Percentiles rank a stretch among this genome's conserved stretches.
Evolutionary conservation across 2,797 vertebrate genomes (phyloP).

Genomic region (Amblyraja radiata): DNA sequence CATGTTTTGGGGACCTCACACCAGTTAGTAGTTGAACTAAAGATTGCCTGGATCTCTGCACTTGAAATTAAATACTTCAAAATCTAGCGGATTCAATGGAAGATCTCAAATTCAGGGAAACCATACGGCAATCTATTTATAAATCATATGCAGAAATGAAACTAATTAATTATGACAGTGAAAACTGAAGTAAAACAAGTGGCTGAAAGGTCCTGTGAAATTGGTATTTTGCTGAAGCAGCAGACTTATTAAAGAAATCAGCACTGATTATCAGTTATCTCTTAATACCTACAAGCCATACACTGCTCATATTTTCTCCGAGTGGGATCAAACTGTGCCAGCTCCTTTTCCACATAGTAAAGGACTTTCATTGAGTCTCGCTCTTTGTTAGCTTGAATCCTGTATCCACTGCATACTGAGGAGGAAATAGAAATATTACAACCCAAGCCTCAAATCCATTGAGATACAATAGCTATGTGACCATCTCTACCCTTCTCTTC

Average conservation of each 20-base stretch:
- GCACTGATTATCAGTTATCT: neutral
- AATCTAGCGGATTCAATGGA: neutral
- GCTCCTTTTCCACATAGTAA: constrained; percentile 84
- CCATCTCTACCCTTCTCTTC: no score
- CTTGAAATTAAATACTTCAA: neutral
- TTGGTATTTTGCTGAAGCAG: neutral
- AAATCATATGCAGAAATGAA: neutral
- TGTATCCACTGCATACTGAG: constrained; percentile 79
- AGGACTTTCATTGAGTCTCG: constrained; percentile 85
- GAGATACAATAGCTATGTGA: neutral
- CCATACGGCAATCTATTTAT: constrained; percentile 49
- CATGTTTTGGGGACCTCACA: neutral
- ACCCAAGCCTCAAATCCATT: neutral
- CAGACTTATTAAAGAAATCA: constrained; percentile 29
- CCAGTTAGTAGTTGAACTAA: no score
- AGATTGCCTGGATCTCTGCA: neutral
- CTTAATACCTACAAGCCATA: constrained; percentile 57
- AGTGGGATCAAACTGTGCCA: constrained; percentile 74
- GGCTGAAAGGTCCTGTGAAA: neutral
- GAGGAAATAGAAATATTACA: constrained; percentile 47
- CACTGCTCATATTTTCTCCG: constrained; percentile 75
- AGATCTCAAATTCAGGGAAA: constrained; percentile 55
- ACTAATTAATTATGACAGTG: constrained; percentile 41
- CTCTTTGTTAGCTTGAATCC: constrained; percentile 76
- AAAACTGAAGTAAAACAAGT: constrained; percentile 35